Percentiles rank a stretch among this genome's conserved stretches.
Evolutionary conservation across 2,888 invertebrate species (phyloP).

Genomic region (Helicoverpa assulta): DNA sequence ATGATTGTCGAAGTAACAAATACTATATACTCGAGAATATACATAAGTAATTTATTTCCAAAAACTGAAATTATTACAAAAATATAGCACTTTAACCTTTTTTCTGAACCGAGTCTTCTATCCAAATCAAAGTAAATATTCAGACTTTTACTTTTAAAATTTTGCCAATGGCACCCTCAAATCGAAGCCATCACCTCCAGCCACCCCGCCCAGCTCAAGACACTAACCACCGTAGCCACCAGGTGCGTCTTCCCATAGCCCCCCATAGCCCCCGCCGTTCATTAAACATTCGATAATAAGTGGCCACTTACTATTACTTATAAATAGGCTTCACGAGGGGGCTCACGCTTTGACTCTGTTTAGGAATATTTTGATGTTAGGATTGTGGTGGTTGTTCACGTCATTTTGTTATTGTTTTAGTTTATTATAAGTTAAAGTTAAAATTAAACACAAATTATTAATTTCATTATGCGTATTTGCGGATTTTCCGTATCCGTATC

Average conservation of each 20-base stretch:
- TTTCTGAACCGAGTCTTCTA: no score
- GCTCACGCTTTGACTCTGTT: slow-evolving; percentile 54
- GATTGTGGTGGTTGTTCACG: slow-evolving; percentile 7
- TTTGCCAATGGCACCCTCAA: slow-evolving; percentile 2
- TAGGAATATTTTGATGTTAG: slow-evolving; percentile 45
- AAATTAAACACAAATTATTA: not conserved
- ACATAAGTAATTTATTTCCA: no score
- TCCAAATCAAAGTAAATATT: no score
- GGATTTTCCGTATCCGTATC: not conserved
- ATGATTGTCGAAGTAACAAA: no score
- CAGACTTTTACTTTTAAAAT: no score
- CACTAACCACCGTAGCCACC: slow-evolving; percentile 15
- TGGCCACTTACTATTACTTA: slow-evolving; percentile 56
- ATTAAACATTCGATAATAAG: slow-evolving; percentile 61
- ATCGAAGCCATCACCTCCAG: not conserved
- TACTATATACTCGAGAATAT: no score
- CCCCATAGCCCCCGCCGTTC: slow-evolving; percentile 17
- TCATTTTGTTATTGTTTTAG: slow-evolving; percentile 1
- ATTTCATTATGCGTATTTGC: not conserved
- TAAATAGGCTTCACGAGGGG: slow-evolving; percentile 51
- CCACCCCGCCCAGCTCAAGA: slow-evolving; percentile 37
- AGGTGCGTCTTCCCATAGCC: slow-evolving; percentile 54
- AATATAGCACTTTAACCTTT: no score
- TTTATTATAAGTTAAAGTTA: not conserved
- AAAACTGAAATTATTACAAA: no score